Evolutionary conservation across 1,140 invertebrate genomes (phyloP), one percentile per base, ranked within the genome.

Genomic region (Drosophila miranda): DNA sequence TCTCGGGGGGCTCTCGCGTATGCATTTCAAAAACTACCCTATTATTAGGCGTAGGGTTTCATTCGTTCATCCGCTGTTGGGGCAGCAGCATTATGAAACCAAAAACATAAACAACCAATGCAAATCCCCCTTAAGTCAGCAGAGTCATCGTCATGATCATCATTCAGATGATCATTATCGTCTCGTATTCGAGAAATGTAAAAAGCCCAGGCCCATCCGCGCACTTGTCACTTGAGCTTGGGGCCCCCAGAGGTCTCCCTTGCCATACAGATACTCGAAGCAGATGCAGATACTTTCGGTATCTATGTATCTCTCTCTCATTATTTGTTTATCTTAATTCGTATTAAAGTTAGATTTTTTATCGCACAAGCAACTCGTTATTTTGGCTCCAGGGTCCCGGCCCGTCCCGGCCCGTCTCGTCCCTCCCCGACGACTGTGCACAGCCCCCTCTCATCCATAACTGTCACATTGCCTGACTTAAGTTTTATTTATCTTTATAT

Each of bases 21-120:
- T 86, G 83, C 82, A 86, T 86, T 86, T 86, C 82, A 87, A 86
- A 87, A 83, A 69, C 82, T 78, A 86, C 82, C 82, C 82, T 86
- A 86, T 87, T 86, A 86, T 87, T 86, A 87, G 83, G 71, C 78
- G 58, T 60, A 71, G 46, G 73, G 82, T 86, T 87, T 86, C 78
- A 87, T 78, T 80, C 64, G 63, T 11, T 50, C 68, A 38, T 3
- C 9, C 3, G 34, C 3, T 0, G 9, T 1, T 16, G 16, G 16
- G 8, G 9, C 30, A 11, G 30, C 30, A 73, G 74, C 70, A 59
- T 76, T 63, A 76, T 62, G 69, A 69, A 58, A 59, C 34, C 21
- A 68, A 38, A 68, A 78, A 73, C 68, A 78, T 58, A 67, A 51
- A 78, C 68, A 61, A 34, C 55, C 41, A 52, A 38, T 48, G 52